Percentiles rank a stretch among this genome's conserved stretches.
Evolutionary conservation across 2,888 invertebrate genomes (phyloP).

Genomic region (Pinctada fucata): DNA sequence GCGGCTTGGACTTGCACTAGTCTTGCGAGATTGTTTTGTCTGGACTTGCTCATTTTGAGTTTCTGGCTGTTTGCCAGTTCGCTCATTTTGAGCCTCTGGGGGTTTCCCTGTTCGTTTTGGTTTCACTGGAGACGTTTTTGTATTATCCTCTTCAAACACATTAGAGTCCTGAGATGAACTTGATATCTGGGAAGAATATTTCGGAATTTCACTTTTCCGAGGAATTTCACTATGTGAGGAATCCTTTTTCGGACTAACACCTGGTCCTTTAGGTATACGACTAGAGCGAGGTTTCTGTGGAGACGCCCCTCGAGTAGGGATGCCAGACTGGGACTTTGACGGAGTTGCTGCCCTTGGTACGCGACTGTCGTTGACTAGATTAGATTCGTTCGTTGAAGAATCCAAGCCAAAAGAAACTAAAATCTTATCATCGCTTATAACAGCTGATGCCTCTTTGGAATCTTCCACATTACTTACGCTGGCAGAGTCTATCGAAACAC

Average conservation of each 20-base stretch:
- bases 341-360: background rate
- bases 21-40: slow-evolving; percentile 18
- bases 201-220: background rate
- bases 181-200: background rate
- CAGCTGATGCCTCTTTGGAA: background rate
- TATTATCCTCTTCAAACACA: background rate
- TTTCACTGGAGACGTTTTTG: background rate
- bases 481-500: background rate
- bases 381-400: slow-evolving; percentile 20
- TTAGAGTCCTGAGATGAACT: slow-evolving; percentile 10
- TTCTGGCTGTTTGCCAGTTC: slow-evolving; percentile 27
- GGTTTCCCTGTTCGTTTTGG: background rate
- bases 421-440: slow-evolving; percentile 1
- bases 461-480: background rate
- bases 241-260: slow-evolving; percentile 9
- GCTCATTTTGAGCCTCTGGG: slow-evolving; percentile 20
- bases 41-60: slow-evolving; percentile 5
- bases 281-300: slow-evolving; percentile 10
- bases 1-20: slow-evolving; percentile 32
- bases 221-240: background rate
- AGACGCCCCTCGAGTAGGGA: background rate
- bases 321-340: background rate
- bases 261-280: slow-evolving; percentile 25
- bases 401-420: slow-evolving; percentile 16
- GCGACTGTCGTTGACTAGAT: background rate